These are phyloP conservation scores for Sphenopsis melanotis DNA, from an alignment of 2,797 vertebrate species.

Conservation along the genomic window DNA sequence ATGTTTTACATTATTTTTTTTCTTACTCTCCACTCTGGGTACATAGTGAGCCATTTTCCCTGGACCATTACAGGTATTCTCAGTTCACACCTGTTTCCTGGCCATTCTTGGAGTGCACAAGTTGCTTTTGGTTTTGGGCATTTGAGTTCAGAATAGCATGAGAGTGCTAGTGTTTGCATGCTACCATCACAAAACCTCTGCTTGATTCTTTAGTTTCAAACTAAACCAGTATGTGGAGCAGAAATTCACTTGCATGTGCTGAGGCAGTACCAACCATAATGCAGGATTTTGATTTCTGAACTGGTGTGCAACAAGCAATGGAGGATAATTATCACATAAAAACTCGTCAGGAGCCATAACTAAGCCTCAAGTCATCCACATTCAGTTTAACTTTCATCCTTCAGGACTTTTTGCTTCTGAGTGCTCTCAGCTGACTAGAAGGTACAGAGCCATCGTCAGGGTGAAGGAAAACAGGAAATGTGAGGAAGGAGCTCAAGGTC, in stretches of 20 bases:
- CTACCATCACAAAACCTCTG: neutral
- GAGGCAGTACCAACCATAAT: too few species aligned
- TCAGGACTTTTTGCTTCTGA: neutral
- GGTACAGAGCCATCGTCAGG: neutral
- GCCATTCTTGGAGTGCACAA: neutral
- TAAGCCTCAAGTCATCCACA: neutral
- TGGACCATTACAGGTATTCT: neutral
- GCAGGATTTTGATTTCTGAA: neutral
- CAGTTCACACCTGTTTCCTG: neutral
- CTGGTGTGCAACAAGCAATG: neutral
- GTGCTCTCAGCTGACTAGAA: neutral
- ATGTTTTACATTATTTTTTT: neutral
- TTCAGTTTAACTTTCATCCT: neutral
- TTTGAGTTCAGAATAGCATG: neutral
- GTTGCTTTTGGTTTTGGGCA: neutral
- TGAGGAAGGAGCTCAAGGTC: neutral
- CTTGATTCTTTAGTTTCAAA: neutral
- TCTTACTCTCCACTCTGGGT: neutral
- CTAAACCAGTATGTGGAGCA: neutral
- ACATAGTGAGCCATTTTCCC: neutral
- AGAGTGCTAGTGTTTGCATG: neutral
- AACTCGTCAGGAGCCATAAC: neutral
- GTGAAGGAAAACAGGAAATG: neutral
- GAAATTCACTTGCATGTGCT: neutral
- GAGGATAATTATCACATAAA: neutral